Base-by-base conservation (phyloP, 2,888 invertebrate species). In the Drosophila sordidapex region DNA sequence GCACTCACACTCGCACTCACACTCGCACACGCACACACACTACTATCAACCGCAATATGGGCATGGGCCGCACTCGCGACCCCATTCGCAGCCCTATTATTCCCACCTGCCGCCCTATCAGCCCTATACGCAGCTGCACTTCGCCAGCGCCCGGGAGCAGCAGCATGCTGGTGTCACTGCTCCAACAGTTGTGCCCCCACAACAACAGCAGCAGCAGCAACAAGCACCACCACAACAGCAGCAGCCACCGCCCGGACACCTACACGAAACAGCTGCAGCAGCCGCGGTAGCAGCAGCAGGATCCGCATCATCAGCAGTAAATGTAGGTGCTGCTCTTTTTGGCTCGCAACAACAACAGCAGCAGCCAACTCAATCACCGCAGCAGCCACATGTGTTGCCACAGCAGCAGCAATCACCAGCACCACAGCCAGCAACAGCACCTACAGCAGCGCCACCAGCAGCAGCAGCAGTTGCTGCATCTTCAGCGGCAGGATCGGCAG, bases 1-100 rank as follows among this genome's bases (percentile, higher is more conserved):
- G 0, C 93, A 93, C 10, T 88, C 92, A 0, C 89, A 93, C 5
- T 90, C 93, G 0, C 93, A 93, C 7, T 92, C 92, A 0, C 89
- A 93, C 6, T 90, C 93, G 0, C 93, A 93, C 10, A 92, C 54
- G 13, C 89, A 93, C 6, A 89, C 93, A 0, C 93, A 93, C 11
- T 93, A 93, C 70, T 93, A 93, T 80, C 92, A 93, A 72, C 92
- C 93, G 11, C 93, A 93, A 65, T 93, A 93, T 70, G 92, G 92
- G 4, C 91, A 93, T 68, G 92, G 92, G 3, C 91, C 92, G 0
- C 92, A 93, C 81, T 93, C 93, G 13, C 74, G 90, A 21, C 89
- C 54, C 38, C 56, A 56, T 27, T 56, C 93, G 7, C 92, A 93
- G 71, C 90, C 92, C 8, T 93, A 92, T 59, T 92, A 93, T 70